phyloP scores from a whole-genome alignment of 2,888 invertebrate genomes.

The Eucera pruinosa region DNA sequence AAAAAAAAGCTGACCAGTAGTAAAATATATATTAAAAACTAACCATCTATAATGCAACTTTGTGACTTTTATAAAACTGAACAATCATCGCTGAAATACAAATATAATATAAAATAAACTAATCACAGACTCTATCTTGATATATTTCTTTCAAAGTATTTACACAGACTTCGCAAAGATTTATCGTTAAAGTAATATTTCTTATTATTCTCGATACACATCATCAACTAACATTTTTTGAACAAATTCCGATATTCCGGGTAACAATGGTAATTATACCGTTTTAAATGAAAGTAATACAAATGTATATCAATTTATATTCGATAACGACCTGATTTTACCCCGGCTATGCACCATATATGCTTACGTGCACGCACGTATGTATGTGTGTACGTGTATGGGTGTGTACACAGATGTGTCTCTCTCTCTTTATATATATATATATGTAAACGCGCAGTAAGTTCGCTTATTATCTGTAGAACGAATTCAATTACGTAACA shows the following conservation, averaged over 20 bases:
- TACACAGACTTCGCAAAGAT: slow-evolving; percentile 39
- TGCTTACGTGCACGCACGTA: not conserved
- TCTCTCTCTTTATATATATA: not conserved
- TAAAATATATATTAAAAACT: slow-evolving; percentile 34
- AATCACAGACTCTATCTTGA: slow-evolving; percentile 55
- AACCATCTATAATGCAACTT: slow-evolving; percentile 31
- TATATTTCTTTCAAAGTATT: slow-evolving; percentile 46
- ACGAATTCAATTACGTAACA: slow-evolving; percentile 41
- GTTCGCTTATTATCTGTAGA: slow-evolving; percentile 31
- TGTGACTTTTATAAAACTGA: slow-evolving; percentile 29
- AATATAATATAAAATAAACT: slow-evolving; percentile 53
- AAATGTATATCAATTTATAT: slow-evolving; percentile 16
- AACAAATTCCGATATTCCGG: slow-evolving; percentile 13
- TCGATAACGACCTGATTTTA: slow-evolving; percentile 37
- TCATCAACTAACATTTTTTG: not conserved
- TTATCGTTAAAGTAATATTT: slow-evolving; percentile 30
- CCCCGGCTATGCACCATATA: slow-evolving; percentile 7
- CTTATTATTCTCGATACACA: slow-evolving; percentile 21
- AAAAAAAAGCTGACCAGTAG: slow-evolving; percentile 46
- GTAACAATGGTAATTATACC: slow-evolving; percentile 21
- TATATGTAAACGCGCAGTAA: slow-evolving; percentile 11
- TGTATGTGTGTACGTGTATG: not conserved
- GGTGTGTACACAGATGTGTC: not conserved
- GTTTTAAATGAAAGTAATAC: slow-evolving; percentile 22
- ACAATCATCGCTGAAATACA: slow-evolving; percentile 46